Percentiles rank a stretch among this genome's conserved stretches.
Evolutionary conservation across 2,797 vertebrate species (phyloP).

Genomic region (Spea hammondii): DNA sequence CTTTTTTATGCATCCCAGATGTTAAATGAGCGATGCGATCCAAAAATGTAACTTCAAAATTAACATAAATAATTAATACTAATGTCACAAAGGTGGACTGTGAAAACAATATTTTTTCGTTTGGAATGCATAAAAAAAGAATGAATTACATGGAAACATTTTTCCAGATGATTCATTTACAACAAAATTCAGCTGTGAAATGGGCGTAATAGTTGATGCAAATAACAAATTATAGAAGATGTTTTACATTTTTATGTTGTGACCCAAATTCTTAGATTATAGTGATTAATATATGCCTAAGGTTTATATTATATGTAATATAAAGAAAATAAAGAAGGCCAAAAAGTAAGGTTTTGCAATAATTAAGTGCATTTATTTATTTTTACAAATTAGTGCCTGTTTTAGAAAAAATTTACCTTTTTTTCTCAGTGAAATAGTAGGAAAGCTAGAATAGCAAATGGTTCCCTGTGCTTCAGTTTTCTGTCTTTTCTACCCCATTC

Average conservation of each 20-base stretch:
- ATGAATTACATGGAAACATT: not conserved
- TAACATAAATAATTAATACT: constrained; percentile 61
- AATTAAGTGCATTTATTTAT: no score
- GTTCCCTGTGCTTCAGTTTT: no score
- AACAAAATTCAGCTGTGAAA: not conserved
- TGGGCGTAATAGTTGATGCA: not conserved
- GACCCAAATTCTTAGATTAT: not conserved
- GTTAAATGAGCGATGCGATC: constrained; percentile 65
- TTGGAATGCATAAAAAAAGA: not conserved
- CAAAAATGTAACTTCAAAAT: constrained; percentile 56
- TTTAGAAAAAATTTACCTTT: no score
- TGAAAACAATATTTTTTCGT: not conserved
- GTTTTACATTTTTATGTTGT: constrained; percentile 1
- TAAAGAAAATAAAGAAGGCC: not conserved
- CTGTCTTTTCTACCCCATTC: no score
- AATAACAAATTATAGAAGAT: not conserved
- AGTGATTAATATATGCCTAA: constrained; percentile 1
- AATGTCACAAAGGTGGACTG: constrained; percentile 42
- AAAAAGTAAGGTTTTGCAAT: not conserved
- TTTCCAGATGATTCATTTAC: not conserved
- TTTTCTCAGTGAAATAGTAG: no score
- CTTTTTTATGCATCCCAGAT: constrained; percentile 60
- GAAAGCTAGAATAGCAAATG: no score
- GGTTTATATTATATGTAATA: not conserved
- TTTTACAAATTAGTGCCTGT: no score